Evolutionary conservation across 2,888 invertebrate species (phyloP), one percentile per base, ranked within the genome.

Genomic region (Eulithis testata): DNA sequence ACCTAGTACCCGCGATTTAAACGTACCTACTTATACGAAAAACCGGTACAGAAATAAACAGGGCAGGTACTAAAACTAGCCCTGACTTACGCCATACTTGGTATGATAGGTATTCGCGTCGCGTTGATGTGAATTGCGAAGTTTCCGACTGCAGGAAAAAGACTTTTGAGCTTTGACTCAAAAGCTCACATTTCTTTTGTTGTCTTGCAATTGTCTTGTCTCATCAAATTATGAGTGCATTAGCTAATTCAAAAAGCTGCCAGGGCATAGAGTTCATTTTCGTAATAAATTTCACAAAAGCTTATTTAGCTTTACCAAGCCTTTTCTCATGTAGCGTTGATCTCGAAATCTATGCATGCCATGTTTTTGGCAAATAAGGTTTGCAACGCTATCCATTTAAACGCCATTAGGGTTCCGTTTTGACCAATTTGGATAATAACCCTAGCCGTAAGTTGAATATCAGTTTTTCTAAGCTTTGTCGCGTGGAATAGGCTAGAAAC

Each of bases 1-100:
- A 40, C 40, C 40, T 40, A 56, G 58, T 66, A 55, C 60, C 43
- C 52, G 40, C 49, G 56, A 55, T 53, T 52, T 43, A 43, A 54
- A 56, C 21, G 21, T 21, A 53, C 57, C 40, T 63, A 31, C 31
- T 31, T 31, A 61, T 62, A 55, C 51, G 59, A 8, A 51, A 54
- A 66, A 66, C 66, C 66, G 66, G 66, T 67, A 63, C 56, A 40
- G 51, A 61, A 47, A 60, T 59, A 63, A 64, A 63, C 50, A 11
- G 53, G 66, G 50, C 67, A 67, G 63, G 60, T 63, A 60, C 63
- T 53, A 61, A 43, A 31, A 49, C 53, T 57, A 56, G 63, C 60
- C 57, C 60, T 60, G 12, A 49, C 57, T 62, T 63, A 45, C 63
- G 50, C 45, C 54, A 52, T 55, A 52, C 12, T 50, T 12, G 31